Evolutionary conservation across 2,113 vertebrate genomes (phyloP), one percentile per base, ranked within the genome.

Genomic region (Glaucidium brasilianum): DNA sequence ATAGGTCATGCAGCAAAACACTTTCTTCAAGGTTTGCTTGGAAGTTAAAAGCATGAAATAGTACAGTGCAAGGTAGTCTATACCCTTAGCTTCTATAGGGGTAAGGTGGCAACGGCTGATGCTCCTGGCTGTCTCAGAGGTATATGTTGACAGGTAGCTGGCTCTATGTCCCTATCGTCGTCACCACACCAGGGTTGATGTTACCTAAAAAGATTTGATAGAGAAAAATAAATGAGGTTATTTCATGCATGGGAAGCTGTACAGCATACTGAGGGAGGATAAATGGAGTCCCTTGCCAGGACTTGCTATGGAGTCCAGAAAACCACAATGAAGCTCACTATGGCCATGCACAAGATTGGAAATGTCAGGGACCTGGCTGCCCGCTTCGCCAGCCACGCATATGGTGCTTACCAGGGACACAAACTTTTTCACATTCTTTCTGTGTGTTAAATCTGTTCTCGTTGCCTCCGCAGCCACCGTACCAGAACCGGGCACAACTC

Each of bases 401-500:
- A 7, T 2, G 1, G 4, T 21, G 47, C 98, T 98, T 91, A 99
- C 99, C 99, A 81, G 98, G 73, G 66, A 92, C n/a, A 90, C 99
- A 99, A 47, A 98, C 75, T 59, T 97, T 98, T 96, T 98, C 97
- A 97, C 99, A 99, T 95, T 99, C 98, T 78, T 98, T 98, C 85
- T 99, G 98, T 0, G 98, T 98, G 41, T 98, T 50, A 25, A 99
- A 99, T 94, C 98, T 98, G 97, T 99, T 99, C 82, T 98, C 97
- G 9, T 99, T 99, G 45, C 99, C 99, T 1, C 98, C 98, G 2
- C 99, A 99, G 90, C 99, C 98, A 12, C 99, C 98, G 0, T 99
- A 99, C 99, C 99, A 99, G 98, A 99, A 99, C 29, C 99, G 98
- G 4, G 97, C 97, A 2, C 99, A 99, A 92, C 97, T 98, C 87